Evolutionary conservation across 2,113 vertebrate genomes (phyloP).

Genomic region (Crotalus tigris): DNA sequence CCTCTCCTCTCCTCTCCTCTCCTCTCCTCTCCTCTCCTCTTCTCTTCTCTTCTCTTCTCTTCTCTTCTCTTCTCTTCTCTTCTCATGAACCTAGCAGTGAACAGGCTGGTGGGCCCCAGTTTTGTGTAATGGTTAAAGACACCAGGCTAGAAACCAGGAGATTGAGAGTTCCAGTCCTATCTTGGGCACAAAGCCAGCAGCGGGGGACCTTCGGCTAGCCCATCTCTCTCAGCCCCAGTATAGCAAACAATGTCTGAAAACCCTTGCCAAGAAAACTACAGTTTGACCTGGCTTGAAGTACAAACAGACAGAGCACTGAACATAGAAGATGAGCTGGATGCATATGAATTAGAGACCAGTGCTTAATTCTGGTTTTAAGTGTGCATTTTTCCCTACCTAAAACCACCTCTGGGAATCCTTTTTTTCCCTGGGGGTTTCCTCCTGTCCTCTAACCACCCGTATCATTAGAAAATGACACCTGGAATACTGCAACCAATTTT

Average conservation of each 20-base stretch:
- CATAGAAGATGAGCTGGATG: neutral
- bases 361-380: constrained; percentile 30
- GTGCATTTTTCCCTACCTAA: constrained; percentile 3
- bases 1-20: too few relatives aligned
- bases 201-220: neutral
- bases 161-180: neutral
- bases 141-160: neutral
- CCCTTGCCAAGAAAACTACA: neutral
- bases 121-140: neutral
- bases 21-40: too few relatives aligned
- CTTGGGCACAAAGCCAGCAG: neutral
- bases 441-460: neutral
- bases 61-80: too few relatives aligned
- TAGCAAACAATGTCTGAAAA: neutral
- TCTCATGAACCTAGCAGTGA: neutral
- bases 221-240: neutral
- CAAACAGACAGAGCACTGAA: neutral
- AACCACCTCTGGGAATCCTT: constrained; percentile 31
- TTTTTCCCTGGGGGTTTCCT: constrained; percentile 24
- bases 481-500: too few relatives aligned
- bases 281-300: neutral
- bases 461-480: neutral
- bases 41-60: too few relatives aligned
- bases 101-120: neutral
- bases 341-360: neutral